Evolutionary conservation across 2,888 invertebrate species (phyloP), one percentile per base, ranked within the genome.

Genomic region (Petrolisthes cinctipes): DNA sequence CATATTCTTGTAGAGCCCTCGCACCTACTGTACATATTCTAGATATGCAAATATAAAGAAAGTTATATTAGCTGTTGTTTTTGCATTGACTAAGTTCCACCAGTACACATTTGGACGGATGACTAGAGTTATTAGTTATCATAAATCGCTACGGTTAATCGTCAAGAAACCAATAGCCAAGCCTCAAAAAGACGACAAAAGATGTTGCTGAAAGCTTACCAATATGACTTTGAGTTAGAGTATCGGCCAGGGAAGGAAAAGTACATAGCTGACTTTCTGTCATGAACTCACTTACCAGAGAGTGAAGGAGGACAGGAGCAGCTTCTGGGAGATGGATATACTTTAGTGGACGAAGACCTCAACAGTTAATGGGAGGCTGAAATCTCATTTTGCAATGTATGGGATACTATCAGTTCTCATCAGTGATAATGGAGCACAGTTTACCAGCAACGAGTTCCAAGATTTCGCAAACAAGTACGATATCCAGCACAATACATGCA

Each of bases 401-500:
- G 57, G 81, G 23, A 82, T 66, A 7, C 61, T 23, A 66, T 82
- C 7, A n/a, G 51, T 61, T 3, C 68, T 82, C 9, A 23, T 82
- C 37, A 82, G 66, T 82, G 82, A 82, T 17, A 66, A 68, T 61
- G 61, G 23, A 66, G 9, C 68, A 6, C 9, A 83, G 2, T 73
- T 83, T 14, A 71, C 7, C 6, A n/a, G 53, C 53, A 56, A 54
- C 14, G 56, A 54, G 51, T 83, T 83, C 51, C 7, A 71, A 54
- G 1, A 73, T 53, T 73, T 71, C 54, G 75, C 75, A 53, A 4
- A n/a, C 11, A 23, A 57, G 2, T 83, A 23, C 5, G 71, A 73
- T 83, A 54, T 73, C 14, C 23, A 83, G 5, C 73, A 81, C 54
- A 23, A 23, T 20, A 83, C 73, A 75, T 54, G 56, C 20, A 83